Evolutionary conservation across 2,113 vertebrate species (phyloP).

Genomic region (Lophura nycthemera): DNA sequence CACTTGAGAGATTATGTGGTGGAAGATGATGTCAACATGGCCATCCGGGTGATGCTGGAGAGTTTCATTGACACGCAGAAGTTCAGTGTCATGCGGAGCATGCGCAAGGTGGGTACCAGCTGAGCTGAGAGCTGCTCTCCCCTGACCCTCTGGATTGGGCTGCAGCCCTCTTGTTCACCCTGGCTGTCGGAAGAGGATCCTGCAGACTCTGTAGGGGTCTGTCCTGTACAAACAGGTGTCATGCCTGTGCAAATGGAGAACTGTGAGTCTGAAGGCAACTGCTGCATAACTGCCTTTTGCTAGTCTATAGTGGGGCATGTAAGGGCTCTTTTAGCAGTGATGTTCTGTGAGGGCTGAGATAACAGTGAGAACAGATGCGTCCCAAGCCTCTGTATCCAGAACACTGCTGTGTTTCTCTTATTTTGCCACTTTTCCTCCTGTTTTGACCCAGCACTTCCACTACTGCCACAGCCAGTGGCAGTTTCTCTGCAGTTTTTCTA

Average conservation of each 20-base stretch:
- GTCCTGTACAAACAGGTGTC: not conserved
- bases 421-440: not conserved
- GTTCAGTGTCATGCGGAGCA: constrained; percentile 96
- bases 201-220: not conserved
- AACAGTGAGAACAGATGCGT: not conserved
- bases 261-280: not conserved
- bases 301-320: not conserved
- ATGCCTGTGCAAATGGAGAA: fast-evolving
- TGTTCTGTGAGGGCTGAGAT: not conserved
- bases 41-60: constrained; percentile 97
- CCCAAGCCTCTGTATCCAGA: fast-evolving
- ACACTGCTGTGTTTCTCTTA: fast-evolving
- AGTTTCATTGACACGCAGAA: constrained; percentile 99
- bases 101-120: constrained; percentile 86
- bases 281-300: fast-evolving
- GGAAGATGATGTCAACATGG: constrained; percentile 98
- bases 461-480: not conserved
- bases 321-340: not conserved
- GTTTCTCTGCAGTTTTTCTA: not conserved
- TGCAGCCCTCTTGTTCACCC: not conserved
- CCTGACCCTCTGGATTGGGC: fast-evolving
- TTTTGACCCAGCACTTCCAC: not conserved
- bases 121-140: fast-evolving
- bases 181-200: too few species aligned
- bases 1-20: constrained; percentile 94